Base-by-base conservation (phyloP, 2,113 vertebrate species). In the Pristiophorus japonicus region DNA sequence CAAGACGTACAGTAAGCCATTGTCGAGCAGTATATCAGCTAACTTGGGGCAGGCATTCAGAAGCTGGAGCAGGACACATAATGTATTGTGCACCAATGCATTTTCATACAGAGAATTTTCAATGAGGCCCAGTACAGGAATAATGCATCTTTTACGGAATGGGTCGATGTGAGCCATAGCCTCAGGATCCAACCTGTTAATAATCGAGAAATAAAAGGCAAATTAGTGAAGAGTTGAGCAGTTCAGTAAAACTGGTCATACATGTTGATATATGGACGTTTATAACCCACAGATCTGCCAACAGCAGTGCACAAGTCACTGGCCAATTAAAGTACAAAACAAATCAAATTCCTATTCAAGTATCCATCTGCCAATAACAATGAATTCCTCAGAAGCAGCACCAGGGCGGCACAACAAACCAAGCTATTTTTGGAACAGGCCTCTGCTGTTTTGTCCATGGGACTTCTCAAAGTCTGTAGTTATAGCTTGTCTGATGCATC, bases 61-160 rank as follows among this genome's bases (percentile, higher is more conserved):
- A 73, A 99, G 98, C 97, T 99, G 99, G 95, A 99, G 98, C 95
- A 99, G 97, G 88, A 99, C 98, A 92, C 98, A 98, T 94, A 99
- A 98, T 96, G 97, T 97, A 96, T 98, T 98, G 96, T 99, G 99
- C 95, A 99, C 97, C 96, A 99, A 97, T 27, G 98, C 96, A 42
- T 98, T 98, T 97, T 99, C 98, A 91, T 98, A 99, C 34, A 99
- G 97, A 10, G 98, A 99, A 96, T 98, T 99, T 97, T 99, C 99
- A 95, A 99, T 98, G 10, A 99, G 98, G 81, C 99, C 99, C 97
- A 99, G 97, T 70, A 99, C 70, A 87, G 99, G 99, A 96, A 99
- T 98, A 96, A 99, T 97, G 95, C 98, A 98, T 97, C 99, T 99
- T 96, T 98, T 99, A 96, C 98, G 98, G 97, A 99, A 99, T 42